Percentiles rank a stretch among this genome's conserved stretches.
Conservation (phyloP, 2,797 vertebrate genomes). For the Lutjanus argentimaculatus region DNA sequence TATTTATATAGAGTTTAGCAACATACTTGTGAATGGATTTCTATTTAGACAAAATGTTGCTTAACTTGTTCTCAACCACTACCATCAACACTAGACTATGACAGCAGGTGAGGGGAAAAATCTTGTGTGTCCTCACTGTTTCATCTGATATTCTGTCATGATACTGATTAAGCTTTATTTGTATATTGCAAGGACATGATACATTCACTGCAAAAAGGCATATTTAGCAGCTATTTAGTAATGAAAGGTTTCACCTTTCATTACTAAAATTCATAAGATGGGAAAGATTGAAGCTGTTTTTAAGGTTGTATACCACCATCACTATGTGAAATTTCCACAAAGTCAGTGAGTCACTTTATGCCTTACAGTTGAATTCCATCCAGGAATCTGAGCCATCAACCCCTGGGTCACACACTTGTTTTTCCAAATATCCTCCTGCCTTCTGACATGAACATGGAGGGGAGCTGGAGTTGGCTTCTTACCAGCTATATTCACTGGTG, state of each 20-base stretch:
- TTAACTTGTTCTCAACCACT: too few relatives aligned
- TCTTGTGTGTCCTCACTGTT: neutral
- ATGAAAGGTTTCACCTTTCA: neutral
- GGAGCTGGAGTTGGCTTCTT: neutral
- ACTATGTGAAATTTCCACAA: neutral
- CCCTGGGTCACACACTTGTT: neutral
- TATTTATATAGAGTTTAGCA: neutral
- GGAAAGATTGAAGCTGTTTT: neutral
- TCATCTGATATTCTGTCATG: neutral
- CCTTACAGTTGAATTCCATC: neutral
- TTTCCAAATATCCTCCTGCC: neutral
- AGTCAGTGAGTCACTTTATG: neutral
- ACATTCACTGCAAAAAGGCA: neutral
- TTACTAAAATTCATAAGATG: neutral
- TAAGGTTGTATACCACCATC: neutral
- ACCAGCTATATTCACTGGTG: conserved; percentile 61
- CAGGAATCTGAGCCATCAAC: conserved; percentile 5
- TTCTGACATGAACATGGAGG: neutral
- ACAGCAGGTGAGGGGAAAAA: neutral
- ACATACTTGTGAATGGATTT: neutral
- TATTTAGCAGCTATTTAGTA: neutral
- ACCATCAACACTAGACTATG: too few relatives aligned
- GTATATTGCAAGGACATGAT: neutral
- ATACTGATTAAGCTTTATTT: neutral
- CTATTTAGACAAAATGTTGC: too few relatives aligned